A percentile compares a stretch with the other conserved stretches of the same genome.
Conservation (phyloP, 2,888 invertebrate genomes). For the Merodon equestris region DNA sequence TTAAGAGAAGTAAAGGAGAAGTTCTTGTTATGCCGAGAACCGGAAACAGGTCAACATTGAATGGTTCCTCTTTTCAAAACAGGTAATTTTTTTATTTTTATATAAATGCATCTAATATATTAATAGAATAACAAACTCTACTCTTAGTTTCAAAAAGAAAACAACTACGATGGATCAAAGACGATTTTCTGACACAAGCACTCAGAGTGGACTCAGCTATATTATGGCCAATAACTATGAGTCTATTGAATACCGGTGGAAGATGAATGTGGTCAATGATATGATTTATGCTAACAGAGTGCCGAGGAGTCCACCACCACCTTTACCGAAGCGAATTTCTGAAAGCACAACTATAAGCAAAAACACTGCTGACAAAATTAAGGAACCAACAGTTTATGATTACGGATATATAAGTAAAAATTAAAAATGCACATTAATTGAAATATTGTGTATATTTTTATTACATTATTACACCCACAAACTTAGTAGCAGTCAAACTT, state of each 20-base stretch:
- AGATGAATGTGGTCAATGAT: constrained; percentile 34
- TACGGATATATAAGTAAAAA: constrained; percentile 28
- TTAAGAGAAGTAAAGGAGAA: constrained; percentile 57
- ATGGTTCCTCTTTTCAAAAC: constrained; percentile 15
- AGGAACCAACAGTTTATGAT: constrained; percentile 14
- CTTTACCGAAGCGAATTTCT: constrained; percentile 30
- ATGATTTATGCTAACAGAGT: constrained; percentile 43
- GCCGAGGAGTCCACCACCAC: constrained; percentile 53
- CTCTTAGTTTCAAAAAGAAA: constrained; percentile 9
- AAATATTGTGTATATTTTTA: no score
- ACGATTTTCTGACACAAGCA: constrained; percentile 42
- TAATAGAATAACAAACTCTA: no score
- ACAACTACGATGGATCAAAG: constrained; percentile 26
- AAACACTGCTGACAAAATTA: background rate
- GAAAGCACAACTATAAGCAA: background rate
- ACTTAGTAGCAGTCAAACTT: no score
- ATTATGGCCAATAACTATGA: constrained; percentile 61
- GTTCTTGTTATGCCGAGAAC: constrained; percentile 67
- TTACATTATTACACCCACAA: no score
- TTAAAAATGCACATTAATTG: no score
- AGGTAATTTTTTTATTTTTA: no score
- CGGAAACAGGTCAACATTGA: background rate
- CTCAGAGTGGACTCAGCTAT: constrained; percentile 47
- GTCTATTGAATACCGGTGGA: constrained; percentile 44
- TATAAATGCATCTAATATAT: background rate